A percentile compares a stretch with the other conserved stretches of the same genome.
phyloP scores from a whole-genome alignment of 2,113 vertebrate genomes.

The Ascaphus truei region DNA sequence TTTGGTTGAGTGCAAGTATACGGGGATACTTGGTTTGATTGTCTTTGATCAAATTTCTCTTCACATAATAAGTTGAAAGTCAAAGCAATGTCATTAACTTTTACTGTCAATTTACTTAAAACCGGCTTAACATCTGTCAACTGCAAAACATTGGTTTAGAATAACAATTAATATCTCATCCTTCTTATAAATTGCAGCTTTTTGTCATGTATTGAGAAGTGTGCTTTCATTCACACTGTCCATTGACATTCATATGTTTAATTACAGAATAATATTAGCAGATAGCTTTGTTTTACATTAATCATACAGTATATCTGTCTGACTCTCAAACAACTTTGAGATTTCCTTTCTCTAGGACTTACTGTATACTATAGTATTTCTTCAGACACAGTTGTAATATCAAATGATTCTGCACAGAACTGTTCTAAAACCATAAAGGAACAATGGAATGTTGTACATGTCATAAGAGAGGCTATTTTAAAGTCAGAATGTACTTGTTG shows the following conservation, averaged over 20 bases:
- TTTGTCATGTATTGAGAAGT: constrained; percentile 22
- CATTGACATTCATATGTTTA: constrained; percentile 13
- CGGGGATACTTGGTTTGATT: background rate
- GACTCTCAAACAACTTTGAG: constrained; percentile 5
- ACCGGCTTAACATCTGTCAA: constrained; percentile 29
- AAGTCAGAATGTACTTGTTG: too few species aligned
- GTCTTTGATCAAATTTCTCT: background rate
- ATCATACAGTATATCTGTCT: background rate
- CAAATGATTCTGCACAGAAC: too few species aligned
- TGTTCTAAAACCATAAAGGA: too few species aligned
- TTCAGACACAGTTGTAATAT: too few species aligned
- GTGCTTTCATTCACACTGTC: constrained; percentile 15
- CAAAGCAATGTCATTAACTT: constrained; percentile 19
- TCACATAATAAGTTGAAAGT: background rate
- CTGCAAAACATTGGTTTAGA: constrained; percentile 5
- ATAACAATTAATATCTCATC: constrained; percentile 32
- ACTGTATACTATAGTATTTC: too few species aligned
- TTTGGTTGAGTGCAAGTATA: background rate
- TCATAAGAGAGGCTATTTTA: too few species aligned
- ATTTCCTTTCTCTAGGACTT: too few species aligned
- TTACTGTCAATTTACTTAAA: constrained; percentile 18
- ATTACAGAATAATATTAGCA: constrained; percentile 1
- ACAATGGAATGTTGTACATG: too few species aligned
- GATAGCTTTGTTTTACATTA: background rate
- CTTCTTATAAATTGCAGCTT: constrained; percentile 25